Evolutionary conservation across 2,797 vertebrate genomes (phyloP), one percentile per base, ranked within the genome.

Genomic region (Bovichtus variegatus): DNA sequence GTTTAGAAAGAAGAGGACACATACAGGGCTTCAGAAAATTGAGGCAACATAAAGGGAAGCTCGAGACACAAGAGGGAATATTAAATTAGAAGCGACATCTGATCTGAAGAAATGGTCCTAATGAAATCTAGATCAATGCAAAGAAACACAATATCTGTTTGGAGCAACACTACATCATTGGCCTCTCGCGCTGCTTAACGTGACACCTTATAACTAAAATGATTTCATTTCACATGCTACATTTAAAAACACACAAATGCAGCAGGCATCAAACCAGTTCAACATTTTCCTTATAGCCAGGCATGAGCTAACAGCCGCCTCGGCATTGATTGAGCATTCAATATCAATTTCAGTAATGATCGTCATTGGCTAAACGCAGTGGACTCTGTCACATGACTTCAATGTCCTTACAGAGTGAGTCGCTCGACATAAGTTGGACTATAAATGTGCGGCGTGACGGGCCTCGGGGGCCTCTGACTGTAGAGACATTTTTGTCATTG

Each of bases 401-500:
- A 59, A 54, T 75, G 74, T 59, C 85, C 80, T 85, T 74, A 80
- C 73, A 67, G 68, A 79, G 87, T 38, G 12, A 89, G 83, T 85
- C 81, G 70, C 58, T 84, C 71, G 58, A 46, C 77, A 87, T 74
- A 74, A 83, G 71, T 68, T 50, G 34, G 60, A 70, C 86, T 84
- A 84, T 72, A 83, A 90, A 88, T 88, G 87, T 80, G 81, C 83
- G 44, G 71, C 75, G 78, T 74, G 91, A 84, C 71, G 27, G 46
- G 69, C 74, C 85, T 89, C 74, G 58, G 76, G 89, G 84, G 86
- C 76, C 68, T 88, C 82, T 86, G 88, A 88, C 88, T 84, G 79
- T 85, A 81, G 88, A 80, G 87, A 87, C 85, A 57, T 78, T 86
- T 89, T 77, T 86, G 85, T 89, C 87, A 80, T 85, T 85, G 83